Conservation (phyloP, 2,797 vertebrate genomes). For the Trichosurus vulpecula region DNA sequence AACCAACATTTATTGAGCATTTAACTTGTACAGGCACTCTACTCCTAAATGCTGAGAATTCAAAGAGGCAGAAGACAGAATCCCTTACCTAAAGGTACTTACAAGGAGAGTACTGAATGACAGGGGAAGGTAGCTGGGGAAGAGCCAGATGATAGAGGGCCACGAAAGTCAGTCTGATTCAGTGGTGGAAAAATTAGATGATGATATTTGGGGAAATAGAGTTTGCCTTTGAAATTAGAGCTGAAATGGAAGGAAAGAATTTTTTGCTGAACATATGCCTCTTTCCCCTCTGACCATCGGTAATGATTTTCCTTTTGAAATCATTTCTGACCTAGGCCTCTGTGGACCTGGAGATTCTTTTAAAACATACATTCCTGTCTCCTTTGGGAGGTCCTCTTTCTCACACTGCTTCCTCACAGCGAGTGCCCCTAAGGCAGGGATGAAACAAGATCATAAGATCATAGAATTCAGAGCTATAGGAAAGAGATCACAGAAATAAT, state of each 20-base stretch:
- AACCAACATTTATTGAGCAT: fast-evolving
- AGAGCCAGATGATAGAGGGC: neutral
- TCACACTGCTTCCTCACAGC: neutral
- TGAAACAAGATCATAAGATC: neutral
- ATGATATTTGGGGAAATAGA: neutral
- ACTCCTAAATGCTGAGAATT: neutral
- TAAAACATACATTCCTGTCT: neutral
- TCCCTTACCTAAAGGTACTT: fast-evolving
- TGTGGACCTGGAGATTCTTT: neutral
- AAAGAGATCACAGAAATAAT: neutral
- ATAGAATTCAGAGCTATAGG: neutral
- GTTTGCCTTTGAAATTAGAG: neutral
- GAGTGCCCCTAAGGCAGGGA: neutral
- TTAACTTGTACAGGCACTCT: neutral
- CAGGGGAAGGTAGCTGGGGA: fast-evolving
- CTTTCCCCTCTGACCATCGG: fast-evolving
- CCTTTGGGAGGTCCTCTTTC: neutral
- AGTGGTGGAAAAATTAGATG: neutral
- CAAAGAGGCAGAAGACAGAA: fast-evolving
- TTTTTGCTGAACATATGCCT: fast-evolving
- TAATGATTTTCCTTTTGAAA: fast-evolving
- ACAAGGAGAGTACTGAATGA: fast-evolving
- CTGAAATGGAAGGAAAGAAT: neutral
- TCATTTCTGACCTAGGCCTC: neutral
- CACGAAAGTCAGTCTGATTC: neutral